Conservation (phyloP, 2,888 invertebrate genomes). For the Apomyelois bistriatella region DNA sequence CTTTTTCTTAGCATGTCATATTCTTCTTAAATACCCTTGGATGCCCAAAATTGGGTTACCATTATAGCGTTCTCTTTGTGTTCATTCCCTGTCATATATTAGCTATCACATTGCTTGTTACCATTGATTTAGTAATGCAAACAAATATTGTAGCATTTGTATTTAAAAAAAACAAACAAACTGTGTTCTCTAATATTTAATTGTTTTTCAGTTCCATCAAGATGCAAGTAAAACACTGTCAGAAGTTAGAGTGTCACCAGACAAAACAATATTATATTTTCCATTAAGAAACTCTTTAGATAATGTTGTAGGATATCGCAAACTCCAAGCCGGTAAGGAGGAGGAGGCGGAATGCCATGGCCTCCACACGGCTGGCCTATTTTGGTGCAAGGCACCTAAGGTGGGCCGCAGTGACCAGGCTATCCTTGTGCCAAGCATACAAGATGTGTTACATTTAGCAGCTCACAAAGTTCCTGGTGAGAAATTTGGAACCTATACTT, state of each 20-base stretch:
- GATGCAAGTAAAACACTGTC: slow-evolving; percentile 70
- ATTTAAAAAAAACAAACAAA: no score
- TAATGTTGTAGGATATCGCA: slow-evolving; percentile 84
- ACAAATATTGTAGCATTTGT: no score
- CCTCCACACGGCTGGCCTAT: slow-evolving; percentile 60
- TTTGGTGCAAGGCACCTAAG: slow-evolving; percentile 57
- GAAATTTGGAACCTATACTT: background rate
- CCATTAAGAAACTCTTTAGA: slow-evolving; percentile 82
- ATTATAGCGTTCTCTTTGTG: no score
- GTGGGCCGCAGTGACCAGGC: slow-evolving; percentile 62
- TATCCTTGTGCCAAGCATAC: slow-evolving; percentile 68
- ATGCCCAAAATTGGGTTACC: no score
- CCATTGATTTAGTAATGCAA: no score
- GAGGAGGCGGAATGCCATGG: slow-evolving; percentile 54
- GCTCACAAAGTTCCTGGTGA: slow-evolving; percentile 72
- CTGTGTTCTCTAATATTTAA: background rate
- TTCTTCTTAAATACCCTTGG: no score
- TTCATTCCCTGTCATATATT: no score
- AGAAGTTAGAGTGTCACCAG: slow-evolving; percentile 77
- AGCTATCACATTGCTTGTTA: no score
- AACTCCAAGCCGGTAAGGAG: slow-evolving; percentile 66
- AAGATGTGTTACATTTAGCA: slow-evolving; percentile 65
- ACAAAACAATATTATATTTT: slow-evolving; percentile 81
- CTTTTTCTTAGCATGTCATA: no score
- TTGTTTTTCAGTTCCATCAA: slow-evolving; percentile 59